Percentiles rank a stretch among this genome's conserved stretches.
Conservation (phyloP, 2,888 invertebrate genomes). For the Sipha maydis region DNA sequence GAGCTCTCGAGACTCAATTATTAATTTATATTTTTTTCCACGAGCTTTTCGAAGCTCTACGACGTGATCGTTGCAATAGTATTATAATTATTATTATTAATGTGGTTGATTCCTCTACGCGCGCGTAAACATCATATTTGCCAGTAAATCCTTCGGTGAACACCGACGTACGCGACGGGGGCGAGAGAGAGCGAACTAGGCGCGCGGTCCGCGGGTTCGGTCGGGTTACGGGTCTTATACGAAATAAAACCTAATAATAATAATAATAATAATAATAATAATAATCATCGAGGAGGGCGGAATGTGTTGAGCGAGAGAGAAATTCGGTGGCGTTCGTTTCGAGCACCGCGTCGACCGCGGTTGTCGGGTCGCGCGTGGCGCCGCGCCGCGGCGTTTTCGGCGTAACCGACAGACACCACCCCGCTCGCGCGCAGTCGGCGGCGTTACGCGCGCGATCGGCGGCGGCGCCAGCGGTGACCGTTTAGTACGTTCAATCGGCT, state of each 20-base stretch:
- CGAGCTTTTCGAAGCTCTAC: too few relatives aligned
- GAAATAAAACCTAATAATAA: neutral
- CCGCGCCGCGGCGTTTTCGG: conserved; percentile 34
- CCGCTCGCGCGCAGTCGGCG: conserved; percentile 2
- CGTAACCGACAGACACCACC: conserved; percentile 28
- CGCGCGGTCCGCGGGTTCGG: too few relatives aligned
- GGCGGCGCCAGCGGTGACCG: conserved; percentile 24
- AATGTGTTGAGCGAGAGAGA: neutral
- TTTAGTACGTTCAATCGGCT: conserved; percentile 62
- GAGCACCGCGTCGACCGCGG: too few relatives aligned
- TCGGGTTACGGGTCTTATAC: neutral
- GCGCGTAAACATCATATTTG: neutral
- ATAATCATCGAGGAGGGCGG: neutral
- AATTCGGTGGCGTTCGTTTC: neutral
- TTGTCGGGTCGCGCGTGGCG: neutral
- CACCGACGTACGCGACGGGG: neutral
- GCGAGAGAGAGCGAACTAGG: too few relatives aligned
- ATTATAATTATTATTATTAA: too few relatives aligned
- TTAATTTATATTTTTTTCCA: neutral
- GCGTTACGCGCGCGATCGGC: conserved; percentile 18
- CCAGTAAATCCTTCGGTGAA: neutral
- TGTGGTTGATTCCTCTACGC: too few relatives aligned
- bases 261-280: too few relatives aligned
- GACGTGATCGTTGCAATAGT: too few relatives aligned
- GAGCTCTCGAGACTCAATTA: neutral